Evolutionary conservation across 2,797 vertebrate species (phyloP).

Genomic region (Natrix natrix): DNA sequence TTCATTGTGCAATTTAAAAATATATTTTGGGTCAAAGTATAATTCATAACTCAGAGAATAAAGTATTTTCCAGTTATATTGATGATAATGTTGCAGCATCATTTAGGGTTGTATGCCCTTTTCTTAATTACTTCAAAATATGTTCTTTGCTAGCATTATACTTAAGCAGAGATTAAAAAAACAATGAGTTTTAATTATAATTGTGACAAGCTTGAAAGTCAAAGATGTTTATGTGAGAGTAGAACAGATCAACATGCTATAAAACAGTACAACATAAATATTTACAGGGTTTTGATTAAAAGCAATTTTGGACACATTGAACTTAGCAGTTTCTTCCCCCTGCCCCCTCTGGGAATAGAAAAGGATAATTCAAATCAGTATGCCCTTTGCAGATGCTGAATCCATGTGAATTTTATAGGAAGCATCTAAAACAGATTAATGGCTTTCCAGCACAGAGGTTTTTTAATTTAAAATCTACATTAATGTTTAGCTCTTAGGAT

Average conservation of each 20-base stretch:
- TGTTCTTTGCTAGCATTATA: not conserved
- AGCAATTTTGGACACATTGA: not conserved
- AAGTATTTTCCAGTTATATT: not conserved
- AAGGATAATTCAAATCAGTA: not conserved
- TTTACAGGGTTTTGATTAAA: not conserved
- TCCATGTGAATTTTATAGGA: not conserved
- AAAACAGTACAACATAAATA: not conserved
- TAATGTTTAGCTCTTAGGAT: not conserved
- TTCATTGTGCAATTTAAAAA: not conserved
- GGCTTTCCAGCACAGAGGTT: not conserved
- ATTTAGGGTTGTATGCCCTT: not conserved
- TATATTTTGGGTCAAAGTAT: not conserved
- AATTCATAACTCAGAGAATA: not conserved
- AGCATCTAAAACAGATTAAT: not conserved
- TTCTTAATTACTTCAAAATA: not conserved
- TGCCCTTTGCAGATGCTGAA: not conserved
- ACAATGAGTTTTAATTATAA: not conserved
- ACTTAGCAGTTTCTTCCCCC: not conserved
- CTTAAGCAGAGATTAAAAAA: not conserved
- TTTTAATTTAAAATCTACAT: conserved; percentile 6
- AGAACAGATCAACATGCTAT: not conserved
- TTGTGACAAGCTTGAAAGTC: not conserved
- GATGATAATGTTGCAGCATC: not conserved
- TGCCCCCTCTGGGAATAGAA: not conserved
- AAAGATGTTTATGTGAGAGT: not conserved